Conservation (phyloP, 2,888 invertebrate species). For the Tetramorium bicarinatum region DNA sequence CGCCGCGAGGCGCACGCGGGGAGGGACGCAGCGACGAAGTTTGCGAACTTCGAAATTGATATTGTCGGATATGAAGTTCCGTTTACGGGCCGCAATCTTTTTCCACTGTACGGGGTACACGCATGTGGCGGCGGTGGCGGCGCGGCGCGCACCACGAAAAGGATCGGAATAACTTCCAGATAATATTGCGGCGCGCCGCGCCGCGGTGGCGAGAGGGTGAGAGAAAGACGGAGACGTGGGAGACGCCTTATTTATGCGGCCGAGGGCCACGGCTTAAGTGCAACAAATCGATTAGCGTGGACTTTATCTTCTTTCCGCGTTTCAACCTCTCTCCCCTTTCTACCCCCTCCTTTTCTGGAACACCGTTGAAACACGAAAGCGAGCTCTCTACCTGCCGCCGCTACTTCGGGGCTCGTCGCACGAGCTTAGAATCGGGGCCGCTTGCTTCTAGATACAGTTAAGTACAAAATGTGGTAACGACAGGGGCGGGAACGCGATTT, state of each 20-base stretch:
- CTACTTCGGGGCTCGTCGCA: neutral
- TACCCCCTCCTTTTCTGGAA: conserved; percentile 29
- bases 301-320: conserved; percentile 49
- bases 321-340: conserved; percentile 15
- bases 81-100: conserved; percentile 45
- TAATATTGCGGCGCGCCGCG: conserved; percentile 44
- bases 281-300: conserved; percentile 53
- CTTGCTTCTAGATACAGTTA: conserved; percentile 32
- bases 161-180: conserved; percentile 16
- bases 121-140: neutral
- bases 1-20: conserved; percentile 2
- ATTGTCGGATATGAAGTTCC: conserved; percentile 54
- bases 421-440: conserved; percentile 43
- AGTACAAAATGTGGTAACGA: conserved; percentile 52
- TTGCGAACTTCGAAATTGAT: conserved; percentile 58
- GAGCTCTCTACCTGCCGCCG: conserved; percentile 10
- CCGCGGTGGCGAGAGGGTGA: neutral
- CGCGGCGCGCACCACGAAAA: neutral
- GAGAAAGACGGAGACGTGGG: conserved; percentile 1
- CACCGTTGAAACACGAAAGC: conserved; percentile 44
- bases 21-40: conserved; percentile 20
- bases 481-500: conserved; percentile 42
- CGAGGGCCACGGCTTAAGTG: conserved; percentile 34
- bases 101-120: neutral
- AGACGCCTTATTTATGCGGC: conserved; percentile 44